These are phyloP conservation scores for Hippopotamyrus pictus DNA, from an alignment of 2,797 vertebrate genomes.

Conservation along the genomic window DNA sequence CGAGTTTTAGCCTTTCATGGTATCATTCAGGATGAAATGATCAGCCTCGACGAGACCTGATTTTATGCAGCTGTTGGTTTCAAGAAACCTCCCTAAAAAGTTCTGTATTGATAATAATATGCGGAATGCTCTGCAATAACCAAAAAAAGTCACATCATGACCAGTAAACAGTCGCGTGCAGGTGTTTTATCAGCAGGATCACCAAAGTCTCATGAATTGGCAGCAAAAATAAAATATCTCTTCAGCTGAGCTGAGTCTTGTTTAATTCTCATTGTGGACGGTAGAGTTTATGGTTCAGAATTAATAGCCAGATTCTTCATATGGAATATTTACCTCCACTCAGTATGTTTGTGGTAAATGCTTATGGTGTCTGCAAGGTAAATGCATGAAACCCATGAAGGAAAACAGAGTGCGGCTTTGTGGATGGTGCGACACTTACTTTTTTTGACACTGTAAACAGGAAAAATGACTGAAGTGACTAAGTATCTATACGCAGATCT, in stretches of 20 bases:
- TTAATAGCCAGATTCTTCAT: not conserved
- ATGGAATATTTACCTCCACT: not conserved
- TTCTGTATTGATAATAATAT: not conserved
- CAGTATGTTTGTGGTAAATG: not conserved
- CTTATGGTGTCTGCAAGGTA: not conserved
- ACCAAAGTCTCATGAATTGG: not conserved
- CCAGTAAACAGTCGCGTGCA: not conserved
- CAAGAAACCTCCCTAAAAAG: not conserved
- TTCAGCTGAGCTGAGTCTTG: not conserved
- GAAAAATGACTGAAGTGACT: constrained; percentile 3
- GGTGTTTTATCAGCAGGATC: not conserved
- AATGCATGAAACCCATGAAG: not conserved
- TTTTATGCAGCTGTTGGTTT: not conserved
- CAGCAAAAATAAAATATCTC: not conserved
- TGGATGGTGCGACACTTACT: not conserved
- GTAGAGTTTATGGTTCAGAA: not conserved
- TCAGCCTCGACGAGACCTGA: not conserved
- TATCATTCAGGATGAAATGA: not conserved
- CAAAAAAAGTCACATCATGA: not conserved
- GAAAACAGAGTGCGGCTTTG: not conserved
- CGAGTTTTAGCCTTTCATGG: no score
- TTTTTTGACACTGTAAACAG: constrained; percentile 2
- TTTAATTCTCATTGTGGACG: not conserved
- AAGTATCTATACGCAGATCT: not conserved
- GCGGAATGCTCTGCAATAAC: not conserved